A percentile compares a stretch with the other conserved stretches of the same genome.
These are phyloP conservation scores for Ictalurus furcatus DNA, from an alignment of 2,113 vertebrate species.

Conservation along the genomic window DNA sequence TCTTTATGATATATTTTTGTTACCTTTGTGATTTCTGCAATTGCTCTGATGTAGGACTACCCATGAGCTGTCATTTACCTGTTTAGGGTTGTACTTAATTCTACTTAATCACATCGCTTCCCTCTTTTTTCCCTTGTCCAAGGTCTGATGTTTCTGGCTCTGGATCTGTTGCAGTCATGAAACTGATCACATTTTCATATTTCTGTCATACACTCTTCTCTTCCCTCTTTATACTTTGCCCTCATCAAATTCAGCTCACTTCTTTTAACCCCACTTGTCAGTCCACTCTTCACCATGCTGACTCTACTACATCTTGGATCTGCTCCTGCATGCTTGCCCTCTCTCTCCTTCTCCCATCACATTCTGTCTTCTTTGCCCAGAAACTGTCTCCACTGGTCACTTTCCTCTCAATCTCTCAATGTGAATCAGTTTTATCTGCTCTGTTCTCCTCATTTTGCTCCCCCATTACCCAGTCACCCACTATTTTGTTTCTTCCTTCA, in stretches of 20 bases:
- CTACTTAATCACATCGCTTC: not conserved
- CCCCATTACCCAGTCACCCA: not conserved
- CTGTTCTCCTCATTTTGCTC: not conserved
- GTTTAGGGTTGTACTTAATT: not conserved
- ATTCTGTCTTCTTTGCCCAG: not conserved
- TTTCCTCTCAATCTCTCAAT: constrained; percentile 11
- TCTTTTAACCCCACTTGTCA: not conserved
- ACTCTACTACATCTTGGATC: not conserved
- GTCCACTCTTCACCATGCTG: not conserved
- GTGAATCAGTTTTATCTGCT: constrained; percentile 5
- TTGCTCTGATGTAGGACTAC: not conserved
- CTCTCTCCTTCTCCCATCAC: not conserved
- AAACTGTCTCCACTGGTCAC: constrained; percentile 15
- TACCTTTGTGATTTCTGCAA: not conserved
- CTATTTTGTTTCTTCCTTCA: not conserved
- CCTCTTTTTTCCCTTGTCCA: not conserved
- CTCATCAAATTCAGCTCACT: not conserved
- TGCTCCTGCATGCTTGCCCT: not conserved
- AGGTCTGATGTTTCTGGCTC: not conserved
- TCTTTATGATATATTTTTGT: not conserved
- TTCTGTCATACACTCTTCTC: constrained; percentile 6
- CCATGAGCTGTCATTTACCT: not conserved
- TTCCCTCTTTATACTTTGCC: not conserved
- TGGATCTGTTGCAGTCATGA: not conserved
- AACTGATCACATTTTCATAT: not conserved